A percentile compares a stretch with the other conserved stretches of the same genome.
phyloP scores from a whole-genome alignment of 2,888 invertebrate genomes.

The Periphyllus acericola region DNA sequence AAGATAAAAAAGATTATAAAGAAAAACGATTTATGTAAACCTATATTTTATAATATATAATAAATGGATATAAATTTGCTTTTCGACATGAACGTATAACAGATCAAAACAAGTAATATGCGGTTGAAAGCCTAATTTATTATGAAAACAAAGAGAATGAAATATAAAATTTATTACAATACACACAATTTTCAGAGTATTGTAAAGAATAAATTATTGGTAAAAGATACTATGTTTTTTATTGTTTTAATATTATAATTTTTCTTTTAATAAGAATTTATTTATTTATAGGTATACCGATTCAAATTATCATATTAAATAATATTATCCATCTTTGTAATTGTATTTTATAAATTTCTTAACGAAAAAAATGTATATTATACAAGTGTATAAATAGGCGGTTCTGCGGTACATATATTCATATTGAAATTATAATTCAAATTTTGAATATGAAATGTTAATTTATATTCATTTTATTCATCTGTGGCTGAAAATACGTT shows the following conservation, averaged over 20 bases:
- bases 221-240: not conserved
- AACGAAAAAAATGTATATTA: not conserved
- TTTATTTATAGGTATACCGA: not conserved
- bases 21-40: not conserved
- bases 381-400: not conserved
- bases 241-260: not conserved
- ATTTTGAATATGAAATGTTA: not conserved
- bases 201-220: not conserved
- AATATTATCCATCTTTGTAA: not conserved
- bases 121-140: not conserved
- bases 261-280: not conserved
- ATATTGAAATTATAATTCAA: not conserved
- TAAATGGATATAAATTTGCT: not conserved
- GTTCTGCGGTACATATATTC: not conserved
- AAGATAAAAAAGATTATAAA: too few species aligned
- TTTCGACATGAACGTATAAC: not conserved
- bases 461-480: not conserved
- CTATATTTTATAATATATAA: not conserved
- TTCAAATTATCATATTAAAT: not conserved
- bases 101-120: not conserved
- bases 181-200: not conserved
- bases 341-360: not conserved
- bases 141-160: not conserved
- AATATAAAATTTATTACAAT: not conserved
- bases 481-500: not conserved